A percentile compares a stretch with the other conserved stretches of the same genome.
Evolutionary conservation across 1,140 invertebrate species (phyloP).

Genomic region (Lepidurus apus): DNA sequence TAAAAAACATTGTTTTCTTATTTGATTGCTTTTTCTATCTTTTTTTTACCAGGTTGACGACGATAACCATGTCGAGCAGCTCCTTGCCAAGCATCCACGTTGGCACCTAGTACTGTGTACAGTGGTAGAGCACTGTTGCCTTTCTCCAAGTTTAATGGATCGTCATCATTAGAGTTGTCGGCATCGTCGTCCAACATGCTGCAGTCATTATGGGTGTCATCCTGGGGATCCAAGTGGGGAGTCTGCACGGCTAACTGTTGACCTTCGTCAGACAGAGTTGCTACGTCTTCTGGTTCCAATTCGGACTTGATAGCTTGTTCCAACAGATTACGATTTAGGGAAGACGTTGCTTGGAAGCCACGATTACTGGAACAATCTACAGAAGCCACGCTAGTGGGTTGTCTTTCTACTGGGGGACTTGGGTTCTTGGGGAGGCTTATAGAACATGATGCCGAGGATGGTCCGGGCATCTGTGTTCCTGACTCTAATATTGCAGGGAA

Average conservation of each 20-base stretch:
- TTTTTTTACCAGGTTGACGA: not conserved
- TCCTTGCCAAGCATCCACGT: constrained; percentile 5
- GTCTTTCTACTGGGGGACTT: not conserved
- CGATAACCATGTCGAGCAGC: not conserved
- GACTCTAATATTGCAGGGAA: not conserved
- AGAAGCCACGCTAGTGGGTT: not conserved
- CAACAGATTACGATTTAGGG: not conserved
- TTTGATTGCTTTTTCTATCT: not conserved
- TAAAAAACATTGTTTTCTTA: not conserved
- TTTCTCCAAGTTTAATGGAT: constrained; percentile 1
- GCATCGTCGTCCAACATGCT: not conserved
- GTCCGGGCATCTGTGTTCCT: not conserved
- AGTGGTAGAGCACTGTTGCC: not conserved
- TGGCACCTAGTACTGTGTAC: not conserved
- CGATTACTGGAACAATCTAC: not conserved
- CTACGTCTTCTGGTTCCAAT: constrained; percentile 12
- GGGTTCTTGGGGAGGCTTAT: not conserved
- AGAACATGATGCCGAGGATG: not conserved
- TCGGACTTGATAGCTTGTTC: constrained; percentile 7
- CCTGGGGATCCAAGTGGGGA: not conserved
- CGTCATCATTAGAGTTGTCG: not conserved
- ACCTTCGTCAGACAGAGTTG: not conserved
- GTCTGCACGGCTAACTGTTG: not conserved
- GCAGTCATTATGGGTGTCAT: not conserved
- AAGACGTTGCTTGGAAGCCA: not conserved